Conservation (phyloP, 2,888 invertebrate species). For the Subacronicta megacephala region DNA sequence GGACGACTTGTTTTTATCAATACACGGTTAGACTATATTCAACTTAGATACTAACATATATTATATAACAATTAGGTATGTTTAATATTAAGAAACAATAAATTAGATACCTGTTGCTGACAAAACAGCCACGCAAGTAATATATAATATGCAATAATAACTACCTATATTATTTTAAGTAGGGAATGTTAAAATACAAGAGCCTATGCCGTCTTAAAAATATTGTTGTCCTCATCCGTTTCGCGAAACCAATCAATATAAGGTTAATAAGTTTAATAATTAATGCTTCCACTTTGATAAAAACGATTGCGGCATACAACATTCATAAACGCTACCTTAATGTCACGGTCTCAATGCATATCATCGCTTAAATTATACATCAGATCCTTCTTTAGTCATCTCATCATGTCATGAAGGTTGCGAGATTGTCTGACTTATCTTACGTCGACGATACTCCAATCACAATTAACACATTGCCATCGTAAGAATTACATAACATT, state of each 20-base stretch:
- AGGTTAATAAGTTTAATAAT: slow-evolving; percentile 12
- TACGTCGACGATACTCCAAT: too few species aligned
- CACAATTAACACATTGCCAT: too few species aligned
- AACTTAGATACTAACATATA: background rate
- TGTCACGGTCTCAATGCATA: too few species aligned
- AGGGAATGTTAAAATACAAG: too few species aligned
- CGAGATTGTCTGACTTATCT: too few species aligned
- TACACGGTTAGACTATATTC: slow-evolving; percentile 19
- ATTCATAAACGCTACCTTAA: background rate
- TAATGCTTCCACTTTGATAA: slow-evolving; percentile 33
- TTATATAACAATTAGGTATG: background rate
- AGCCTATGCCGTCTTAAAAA: background rate
- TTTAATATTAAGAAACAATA: background rate
- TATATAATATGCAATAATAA: background rate
- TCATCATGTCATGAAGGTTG: too few species aligned
- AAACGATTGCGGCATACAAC: slow-evolving; percentile 13
- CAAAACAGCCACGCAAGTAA: background rate
- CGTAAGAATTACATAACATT: too few species aligned
- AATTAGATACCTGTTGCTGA: background rate
- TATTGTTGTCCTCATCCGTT: background rate
- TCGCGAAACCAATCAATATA: slow-evolving; percentile 17
- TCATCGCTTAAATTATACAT: too few species aligned
- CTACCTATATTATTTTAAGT: too few species aligned
- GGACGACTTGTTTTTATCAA: too few species aligned
- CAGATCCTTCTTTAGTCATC: too few species aligned